Evolutionary conservation across 2,113 vertebrate genomes (phyloP).

Genomic region (Ciconia maguari): DNA sequence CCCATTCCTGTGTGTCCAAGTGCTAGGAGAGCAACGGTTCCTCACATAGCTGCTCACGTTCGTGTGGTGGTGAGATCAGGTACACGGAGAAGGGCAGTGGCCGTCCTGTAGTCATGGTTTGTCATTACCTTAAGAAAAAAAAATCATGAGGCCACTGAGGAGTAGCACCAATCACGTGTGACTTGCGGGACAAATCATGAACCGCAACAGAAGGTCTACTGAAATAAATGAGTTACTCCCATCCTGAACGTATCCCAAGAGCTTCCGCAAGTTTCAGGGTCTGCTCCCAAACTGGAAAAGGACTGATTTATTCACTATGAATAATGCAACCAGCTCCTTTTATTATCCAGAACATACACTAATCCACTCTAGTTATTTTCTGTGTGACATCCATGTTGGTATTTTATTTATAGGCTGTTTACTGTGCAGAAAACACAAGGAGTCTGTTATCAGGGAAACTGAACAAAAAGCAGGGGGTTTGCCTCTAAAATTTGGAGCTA

Average conservation of each 20-base stretch:
- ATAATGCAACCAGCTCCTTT: constrained; percentile 45
- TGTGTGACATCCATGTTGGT: constrained; percentile 15
- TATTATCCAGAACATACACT: constrained; percentile 42
- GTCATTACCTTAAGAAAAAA: neutral
- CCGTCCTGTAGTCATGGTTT: neutral
- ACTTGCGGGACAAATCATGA: neutral
- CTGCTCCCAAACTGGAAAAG: neutral
- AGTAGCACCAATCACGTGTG: neutral
- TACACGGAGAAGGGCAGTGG: neutral
- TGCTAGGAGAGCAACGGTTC: neutral
- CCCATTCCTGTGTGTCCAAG: neutral
- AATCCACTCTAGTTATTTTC: constrained; percentile 58
- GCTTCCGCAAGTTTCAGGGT: neutral
- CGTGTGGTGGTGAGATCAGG: rapidly evolving
- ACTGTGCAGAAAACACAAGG: neutral
- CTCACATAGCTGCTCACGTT: rapidly evolving
- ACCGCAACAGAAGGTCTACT: neutral
- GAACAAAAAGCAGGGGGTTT: neutral
- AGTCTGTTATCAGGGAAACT: constrained; percentile 6
- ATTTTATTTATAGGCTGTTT: constrained; percentile 54
- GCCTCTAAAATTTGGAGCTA: neutral
- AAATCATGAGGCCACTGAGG: neutral
- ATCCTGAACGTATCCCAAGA: neutral
- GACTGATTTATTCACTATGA: constrained; percentile 34
- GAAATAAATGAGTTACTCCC: neutral